phyloP scores from a whole-genome alignment of 2,888 invertebrate genomes.

The Iphiclides podalirius region DNA sequence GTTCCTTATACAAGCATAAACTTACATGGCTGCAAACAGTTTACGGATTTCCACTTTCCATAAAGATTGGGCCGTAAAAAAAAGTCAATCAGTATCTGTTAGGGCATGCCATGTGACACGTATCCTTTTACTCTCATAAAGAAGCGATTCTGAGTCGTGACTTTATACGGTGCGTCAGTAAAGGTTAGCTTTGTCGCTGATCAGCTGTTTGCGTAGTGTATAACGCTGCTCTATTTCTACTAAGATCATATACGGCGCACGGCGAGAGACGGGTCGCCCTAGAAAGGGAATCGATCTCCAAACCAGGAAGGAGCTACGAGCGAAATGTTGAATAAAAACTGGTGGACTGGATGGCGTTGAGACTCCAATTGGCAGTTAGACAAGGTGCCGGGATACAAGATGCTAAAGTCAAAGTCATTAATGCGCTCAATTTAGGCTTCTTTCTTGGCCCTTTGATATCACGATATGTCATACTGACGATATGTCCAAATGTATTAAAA shows the following conservation, averaged over 20 bases:
- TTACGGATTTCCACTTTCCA: too few species aligned
- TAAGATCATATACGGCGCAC: not conserved
- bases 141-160: not conserved
- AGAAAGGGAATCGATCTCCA: not conserved
- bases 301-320: not conserved
- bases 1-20: too few species aligned
- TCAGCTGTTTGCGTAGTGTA: not conserved
- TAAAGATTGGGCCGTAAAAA: not conserved
- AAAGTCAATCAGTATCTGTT: not conserved
- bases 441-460: too few species aligned
- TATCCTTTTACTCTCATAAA: conserved; percentile 5
- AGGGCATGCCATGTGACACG: not conserved
- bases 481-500: too few species aligned
- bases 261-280: not conserved
- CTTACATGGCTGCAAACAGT: too few species aligned
- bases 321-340: not conserved
- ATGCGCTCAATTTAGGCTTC: too few species aligned
- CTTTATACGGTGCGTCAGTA: conserved; percentile 5
- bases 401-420: too few species aligned
- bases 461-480: too few species aligned
- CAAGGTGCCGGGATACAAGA: too few species aligned
- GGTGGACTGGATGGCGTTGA: not conserved
- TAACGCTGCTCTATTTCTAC: not conserved
- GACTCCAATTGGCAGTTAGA: too few species aligned
- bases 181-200: conserved; percentile 11